Conservation (phyloP, 2,113 vertebrate genomes). For the Bettongia penicillata region DNA sequence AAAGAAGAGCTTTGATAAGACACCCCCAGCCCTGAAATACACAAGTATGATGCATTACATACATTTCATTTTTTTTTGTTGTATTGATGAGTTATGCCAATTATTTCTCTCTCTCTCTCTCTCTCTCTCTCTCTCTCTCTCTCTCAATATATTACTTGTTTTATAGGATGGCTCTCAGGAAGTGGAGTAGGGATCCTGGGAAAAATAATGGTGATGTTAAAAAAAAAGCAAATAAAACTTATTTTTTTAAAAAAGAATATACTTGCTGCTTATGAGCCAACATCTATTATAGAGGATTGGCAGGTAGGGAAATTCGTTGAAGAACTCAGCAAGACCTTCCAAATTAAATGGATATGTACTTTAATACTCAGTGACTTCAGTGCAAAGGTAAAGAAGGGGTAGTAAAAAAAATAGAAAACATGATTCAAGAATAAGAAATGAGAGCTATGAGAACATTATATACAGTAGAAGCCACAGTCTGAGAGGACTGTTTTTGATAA, state of each 20-base stretch:
- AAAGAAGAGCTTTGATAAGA: background rate
- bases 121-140: too few relatives aligned
- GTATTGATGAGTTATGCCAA: background rate
- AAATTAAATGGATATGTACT: background rate
- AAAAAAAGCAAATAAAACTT: background rate
- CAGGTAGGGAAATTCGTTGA: background rate
- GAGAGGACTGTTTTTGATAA: too few relatives aligned
- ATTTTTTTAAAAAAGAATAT: background rate
- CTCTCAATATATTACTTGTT: background rate
- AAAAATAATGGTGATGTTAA: background rate
- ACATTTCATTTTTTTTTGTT: background rate
- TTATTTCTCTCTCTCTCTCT: background rate
- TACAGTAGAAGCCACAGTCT: too few relatives aligned
- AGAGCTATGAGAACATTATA: too few relatives aligned
- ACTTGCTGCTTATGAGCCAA: background rate
- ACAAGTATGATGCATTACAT: background rate
- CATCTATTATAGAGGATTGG: background rate
- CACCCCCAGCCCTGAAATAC: background rate
- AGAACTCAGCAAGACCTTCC: background rate
- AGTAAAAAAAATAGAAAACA: background rate
- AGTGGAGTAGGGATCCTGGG: background rate
- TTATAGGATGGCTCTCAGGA: background rate
- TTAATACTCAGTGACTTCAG: background rate
- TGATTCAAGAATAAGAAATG: background rate
- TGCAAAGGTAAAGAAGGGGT: background rate